Conservation (phyloP, 2,113 vertebrate species). For the Peromyscus californicus region DNA sequence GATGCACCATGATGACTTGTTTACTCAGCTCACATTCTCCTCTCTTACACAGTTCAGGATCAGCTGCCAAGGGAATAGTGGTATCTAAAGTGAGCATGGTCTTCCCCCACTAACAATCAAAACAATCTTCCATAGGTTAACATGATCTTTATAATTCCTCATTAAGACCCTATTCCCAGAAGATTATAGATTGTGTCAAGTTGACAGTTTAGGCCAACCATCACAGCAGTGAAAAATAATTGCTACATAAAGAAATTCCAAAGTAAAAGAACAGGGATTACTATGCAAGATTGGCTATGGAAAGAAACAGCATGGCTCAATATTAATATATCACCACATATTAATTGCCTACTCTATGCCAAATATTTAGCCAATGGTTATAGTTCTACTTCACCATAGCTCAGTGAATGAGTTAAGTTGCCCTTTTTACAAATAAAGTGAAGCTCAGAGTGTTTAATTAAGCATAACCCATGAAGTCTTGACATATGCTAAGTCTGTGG, state of each 20-base stretch:
- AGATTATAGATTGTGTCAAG: neutral
- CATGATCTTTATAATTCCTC: neutral
- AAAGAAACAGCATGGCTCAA: neutral
- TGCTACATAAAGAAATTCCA: neutral
- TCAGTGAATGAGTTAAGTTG: neutral
- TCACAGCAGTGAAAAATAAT: neutral
- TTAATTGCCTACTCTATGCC: neutral
- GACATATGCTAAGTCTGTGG: neutral
- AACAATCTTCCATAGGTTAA: neutral
- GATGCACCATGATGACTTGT: no score
- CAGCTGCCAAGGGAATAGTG: neutral
- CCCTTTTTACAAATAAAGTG: neutral
- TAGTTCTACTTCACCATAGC: neutral
- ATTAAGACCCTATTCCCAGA: neutral
- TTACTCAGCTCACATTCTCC: neutral
- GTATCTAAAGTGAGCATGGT: neutral
- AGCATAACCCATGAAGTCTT: neutral
- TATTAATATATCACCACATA: slow-evolving; percentile 22
- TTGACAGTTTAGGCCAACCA: neutral
- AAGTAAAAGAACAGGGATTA: neutral
- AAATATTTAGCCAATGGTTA: neutral
- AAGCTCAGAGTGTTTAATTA: neutral
- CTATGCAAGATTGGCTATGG: slow-evolving; percentile 2
- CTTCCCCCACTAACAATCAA: neutral
- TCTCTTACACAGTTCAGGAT: neutral